Evolutionary conservation across 2,888 invertebrate species (phyloP).

Genomic region (Mycalesis mineus): DNA sequence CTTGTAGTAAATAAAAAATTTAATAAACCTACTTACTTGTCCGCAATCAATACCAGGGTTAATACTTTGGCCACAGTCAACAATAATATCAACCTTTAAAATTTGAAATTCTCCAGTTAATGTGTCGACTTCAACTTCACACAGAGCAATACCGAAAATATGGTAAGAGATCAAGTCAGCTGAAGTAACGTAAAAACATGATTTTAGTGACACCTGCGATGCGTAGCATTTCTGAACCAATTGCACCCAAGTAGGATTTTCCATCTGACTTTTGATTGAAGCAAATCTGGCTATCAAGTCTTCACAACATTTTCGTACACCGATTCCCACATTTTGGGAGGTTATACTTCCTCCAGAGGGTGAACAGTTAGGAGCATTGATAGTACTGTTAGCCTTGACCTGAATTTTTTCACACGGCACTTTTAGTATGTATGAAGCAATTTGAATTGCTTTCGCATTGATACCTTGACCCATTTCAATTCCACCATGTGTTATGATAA

Average conservation of each 20-base stretch:
- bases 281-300: slow-evolving; percentile 40
- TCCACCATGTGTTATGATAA: slow-evolving; percentile 84
- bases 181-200: slow-evolving; percentile 66
- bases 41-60: slow-evolving; percentile 84
- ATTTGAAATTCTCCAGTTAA: slow-evolving; percentile 85
- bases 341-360: slow-evolving; percentile 81
- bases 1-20: too few relatives aligned
- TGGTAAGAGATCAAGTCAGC: slow-evolving; percentile 65
- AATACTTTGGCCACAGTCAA: slow-evolving; percentile 83
- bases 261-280: slow-evolving; percentile 66
- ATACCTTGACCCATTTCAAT: slow-evolving; percentile 90
- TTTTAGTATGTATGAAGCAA: slow-evolving; percentile 80
- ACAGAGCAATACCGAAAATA: slow-evolving; percentile 77
- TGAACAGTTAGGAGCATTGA: slow-evolving; percentile 80
- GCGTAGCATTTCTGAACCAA: slow-evolving; percentile 70
- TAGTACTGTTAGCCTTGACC: slow-evolving; percentile 80
- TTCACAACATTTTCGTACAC: slow-evolving; percentile 41
- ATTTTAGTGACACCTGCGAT: slow-evolving; percentile 73
- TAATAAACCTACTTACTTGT: slow-evolving; percentile 75
- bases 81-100: slow-evolving; percentile 80
- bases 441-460: slow-evolving; percentile 83
- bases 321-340: slow-evolving; percentile 45
- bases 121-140: slow-evolving; percentile 85
- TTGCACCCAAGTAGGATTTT: slow-evolving; percentile 74
- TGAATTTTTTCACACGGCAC: slow-evolving; percentile 81